A percentile compares a stretch with the other conserved stretches of the same genome.
These are phyloP conservation scores for Euphonia xanthogaster DNA, from an alignment of 2,797 vertebrate genomes.

Conservation along the genomic window DNA sequence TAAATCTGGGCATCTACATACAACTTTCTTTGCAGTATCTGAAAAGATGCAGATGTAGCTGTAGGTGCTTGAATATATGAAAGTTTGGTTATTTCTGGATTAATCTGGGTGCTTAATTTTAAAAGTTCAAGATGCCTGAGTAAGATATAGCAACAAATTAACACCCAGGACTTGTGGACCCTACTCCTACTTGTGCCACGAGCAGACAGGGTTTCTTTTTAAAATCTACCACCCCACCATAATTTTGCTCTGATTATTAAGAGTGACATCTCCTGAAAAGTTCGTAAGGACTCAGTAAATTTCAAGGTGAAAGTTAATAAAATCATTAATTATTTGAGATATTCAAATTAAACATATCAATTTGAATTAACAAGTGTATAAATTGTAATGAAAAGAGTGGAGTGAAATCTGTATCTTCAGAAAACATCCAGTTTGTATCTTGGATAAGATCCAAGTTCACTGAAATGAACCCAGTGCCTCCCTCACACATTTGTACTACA, in stretches of 20 bases:
- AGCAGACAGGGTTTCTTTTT: neutral
- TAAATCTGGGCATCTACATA: neutral
- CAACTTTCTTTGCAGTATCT: neutral
- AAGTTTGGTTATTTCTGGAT: neutral
- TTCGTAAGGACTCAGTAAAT: neutral
- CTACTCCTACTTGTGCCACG: rapidly evolving
- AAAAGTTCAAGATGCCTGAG: neutral
- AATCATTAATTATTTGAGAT: neutral
- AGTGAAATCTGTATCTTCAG: neutral
- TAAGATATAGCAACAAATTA: neutral
- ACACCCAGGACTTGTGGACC: neutral
- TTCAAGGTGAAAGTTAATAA: neutral
- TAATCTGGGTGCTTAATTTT: neutral
- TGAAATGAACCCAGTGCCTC: neutral
- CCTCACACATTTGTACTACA: neutral
- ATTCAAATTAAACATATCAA: neutral
- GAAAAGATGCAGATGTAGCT: neutral
- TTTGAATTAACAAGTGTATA: neutral
- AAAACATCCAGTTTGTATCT: neutral
- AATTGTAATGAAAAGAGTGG: neutral
- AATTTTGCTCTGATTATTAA: neutral
- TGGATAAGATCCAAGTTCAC: neutral
- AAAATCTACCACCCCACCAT: neutral
- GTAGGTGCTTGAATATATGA: neutral
- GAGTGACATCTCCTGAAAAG: neutral